Percentiles rank a stretch among this genome's conserved stretches.
phyloP scores from a whole-genome alignment of 2,888 invertebrate genomes.

The Nemurella pictetii region DNA sequence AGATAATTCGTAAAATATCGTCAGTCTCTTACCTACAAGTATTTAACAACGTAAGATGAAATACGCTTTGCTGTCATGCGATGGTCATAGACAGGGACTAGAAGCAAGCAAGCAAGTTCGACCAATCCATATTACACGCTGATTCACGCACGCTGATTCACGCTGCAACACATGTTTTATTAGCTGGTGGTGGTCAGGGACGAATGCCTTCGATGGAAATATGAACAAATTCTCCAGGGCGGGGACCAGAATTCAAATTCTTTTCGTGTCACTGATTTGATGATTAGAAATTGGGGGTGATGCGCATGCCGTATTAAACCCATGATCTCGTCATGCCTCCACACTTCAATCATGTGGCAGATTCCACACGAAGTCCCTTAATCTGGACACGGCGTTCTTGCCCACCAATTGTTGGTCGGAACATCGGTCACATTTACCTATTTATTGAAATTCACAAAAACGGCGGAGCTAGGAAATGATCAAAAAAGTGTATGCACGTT shows the following conservation, averaged over 20 bases:
- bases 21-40: not conserved
- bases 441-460: not conserved
- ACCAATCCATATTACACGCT: not conserved
- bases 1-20: not conserved
- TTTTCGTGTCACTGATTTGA: not conserved
- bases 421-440: not conserved
- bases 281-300: not conserved
- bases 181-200: not conserved
- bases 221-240: not conserved
- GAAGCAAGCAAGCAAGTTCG: not conserved
- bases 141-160: not conserved
- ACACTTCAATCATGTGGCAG: not conserved
- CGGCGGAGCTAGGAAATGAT: not conserved
- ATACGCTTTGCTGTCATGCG: conserved; percentile 1
- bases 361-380: not conserved
- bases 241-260: not conserved
- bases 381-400: not conserved
- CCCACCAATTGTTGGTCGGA: not conserved
- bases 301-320: too few relatives aligned
- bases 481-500: not conserved
- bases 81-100: not conserved
- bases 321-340: too few relatives aligned
- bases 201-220: not conserved
- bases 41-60: conserved; percentile 16
- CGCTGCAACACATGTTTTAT: not conserved